A percentile compares a stretch with the other conserved stretches of the same genome.
phyloP scores from a whole-genome alignment of 2,113 vertebrate species.

The Mormyrus iriodes region DNA sequence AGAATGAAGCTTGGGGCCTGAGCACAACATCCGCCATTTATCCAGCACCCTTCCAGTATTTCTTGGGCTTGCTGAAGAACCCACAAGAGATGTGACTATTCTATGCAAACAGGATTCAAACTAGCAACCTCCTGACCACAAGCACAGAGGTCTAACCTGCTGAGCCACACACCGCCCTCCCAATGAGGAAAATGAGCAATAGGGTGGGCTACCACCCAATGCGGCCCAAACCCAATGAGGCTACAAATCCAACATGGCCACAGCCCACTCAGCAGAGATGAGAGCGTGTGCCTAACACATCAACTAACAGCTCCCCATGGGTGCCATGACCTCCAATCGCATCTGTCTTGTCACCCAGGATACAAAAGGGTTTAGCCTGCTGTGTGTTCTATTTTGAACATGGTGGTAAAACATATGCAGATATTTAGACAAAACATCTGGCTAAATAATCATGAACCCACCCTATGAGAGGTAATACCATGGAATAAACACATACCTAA shows the following conservation, averaged over 20 bases:
- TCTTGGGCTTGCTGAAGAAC: neutral
- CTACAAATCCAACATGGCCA: neutral
- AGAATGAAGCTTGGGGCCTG: no score
- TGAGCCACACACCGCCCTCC: neutral
- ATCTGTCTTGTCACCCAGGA: conserved; percentile 10
- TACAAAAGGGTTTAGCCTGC: conserved; percentile 24
- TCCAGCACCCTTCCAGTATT: neutral
- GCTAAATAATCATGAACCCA: conserved; percentile 22
- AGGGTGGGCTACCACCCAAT: neutral
- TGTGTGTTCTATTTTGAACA: conserved; percentile 23
- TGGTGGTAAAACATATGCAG: conserved; percentile 15
- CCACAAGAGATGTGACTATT: neutral
- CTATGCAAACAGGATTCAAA: neutral
- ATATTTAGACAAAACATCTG: conserved; percentile 20
- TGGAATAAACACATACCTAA: neutral
- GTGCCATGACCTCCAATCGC: conserved; percentile 7
- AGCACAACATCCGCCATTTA: neutral
- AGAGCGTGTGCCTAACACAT: conserved; percentile 30
- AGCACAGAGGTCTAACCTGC: neutral
- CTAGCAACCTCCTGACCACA: neutral
- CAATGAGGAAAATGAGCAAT: neutral
- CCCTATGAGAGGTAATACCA: neutral
- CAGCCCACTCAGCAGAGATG: conserved; percentile 30
- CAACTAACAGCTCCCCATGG: conserved; percentile 22
- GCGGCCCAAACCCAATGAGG: neutral